These are phyloP conservation scores for Xerus inauris DNA, from an alignment of 2,113 vertebrate genomes.

Conservation along the genomic window DNA sequence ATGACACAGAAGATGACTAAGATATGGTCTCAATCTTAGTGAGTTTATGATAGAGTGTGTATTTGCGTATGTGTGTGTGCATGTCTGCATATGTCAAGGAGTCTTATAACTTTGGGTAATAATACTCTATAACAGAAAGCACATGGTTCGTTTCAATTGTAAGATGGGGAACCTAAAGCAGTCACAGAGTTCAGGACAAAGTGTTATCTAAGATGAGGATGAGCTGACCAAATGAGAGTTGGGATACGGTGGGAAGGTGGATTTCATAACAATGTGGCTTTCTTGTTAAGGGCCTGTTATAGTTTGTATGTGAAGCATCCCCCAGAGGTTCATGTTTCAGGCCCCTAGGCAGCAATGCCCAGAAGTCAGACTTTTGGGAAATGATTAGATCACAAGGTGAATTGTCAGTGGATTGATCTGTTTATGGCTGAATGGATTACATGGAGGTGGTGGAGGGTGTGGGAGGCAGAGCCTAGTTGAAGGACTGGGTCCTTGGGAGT, in stretches of 20 bases:
- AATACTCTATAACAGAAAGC: neutral
- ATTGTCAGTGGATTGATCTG: too few species aligned
- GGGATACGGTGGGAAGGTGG: neutral
- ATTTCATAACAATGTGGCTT: neutral
- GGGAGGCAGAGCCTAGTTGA: too few species aligned
- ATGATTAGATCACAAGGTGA: neutral
- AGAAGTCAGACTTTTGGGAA: neutral
- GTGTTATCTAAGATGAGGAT: neutral
- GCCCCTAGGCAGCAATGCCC: neutral
- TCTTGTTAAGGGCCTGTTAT: neutral
- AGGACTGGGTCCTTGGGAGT: too few species aligned
- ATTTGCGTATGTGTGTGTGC: neutral
- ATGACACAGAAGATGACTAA: neutral
- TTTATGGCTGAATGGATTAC: too few species aligned
- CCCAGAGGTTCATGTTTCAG: neutral
- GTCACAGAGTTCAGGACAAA: neutral
- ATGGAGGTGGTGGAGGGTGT: too few species aligned
- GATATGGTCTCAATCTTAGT: neutral
- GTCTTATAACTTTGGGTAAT: neutral
- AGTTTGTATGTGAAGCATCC: neutral
- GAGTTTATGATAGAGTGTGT: neutral
- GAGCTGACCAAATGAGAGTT: neutral
- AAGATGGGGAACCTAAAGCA: too few species aligned
- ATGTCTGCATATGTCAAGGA: rapidly evolving
- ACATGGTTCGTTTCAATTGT: neutral